These are phyloP conservation scores for Eugnorisma glareosa DNA, from an alignment of 2,888 invertebrate genomes.

Conservation along the genomic window DNA sequence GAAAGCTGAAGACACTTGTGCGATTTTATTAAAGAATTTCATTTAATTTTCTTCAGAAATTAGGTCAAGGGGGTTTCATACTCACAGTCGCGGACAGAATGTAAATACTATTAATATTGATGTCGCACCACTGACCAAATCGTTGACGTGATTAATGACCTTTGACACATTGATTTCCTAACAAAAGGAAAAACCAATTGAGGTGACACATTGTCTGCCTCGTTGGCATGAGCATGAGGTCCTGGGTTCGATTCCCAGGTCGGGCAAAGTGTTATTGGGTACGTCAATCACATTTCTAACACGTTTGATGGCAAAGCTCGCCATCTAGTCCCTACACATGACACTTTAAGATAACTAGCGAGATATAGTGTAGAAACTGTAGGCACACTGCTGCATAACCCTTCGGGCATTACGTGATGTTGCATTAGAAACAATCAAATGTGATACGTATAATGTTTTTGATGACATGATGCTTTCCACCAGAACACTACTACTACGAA, in stretches of 20 bases:
- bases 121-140: slow-evolving; percentile 5
- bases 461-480: background rate
- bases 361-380: too few relatives aligned
- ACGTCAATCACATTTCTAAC: background rate
- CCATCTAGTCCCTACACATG: background rate
- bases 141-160: slow-evolving; percentile 38
- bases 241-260: background rate
- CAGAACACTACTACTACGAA: too few relatives aligned
- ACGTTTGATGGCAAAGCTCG: background rate
- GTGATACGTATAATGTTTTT: background rate
- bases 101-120: slow-evolving; percentile 32
- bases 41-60: background rate
- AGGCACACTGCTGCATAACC: background rate
- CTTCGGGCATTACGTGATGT: background rate
- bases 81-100: slow-evolving; percentile 5
- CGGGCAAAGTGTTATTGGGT: background rate
- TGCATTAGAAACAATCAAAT: background rate
- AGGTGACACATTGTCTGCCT: background rate
- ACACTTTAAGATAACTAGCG: too few relatives aligned
- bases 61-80: slow-evolving; percentile 15
- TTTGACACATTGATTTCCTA: slow-evolving; percentile 25
- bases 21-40: background rate
- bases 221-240: background rate
- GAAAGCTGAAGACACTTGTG: background rate
- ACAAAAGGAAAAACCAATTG: slow-evolving; percentile 23